Base-by-base conservation (phyloP, 2,797 vertebrate genomes). In the Tarsius wallacei region DNA sequence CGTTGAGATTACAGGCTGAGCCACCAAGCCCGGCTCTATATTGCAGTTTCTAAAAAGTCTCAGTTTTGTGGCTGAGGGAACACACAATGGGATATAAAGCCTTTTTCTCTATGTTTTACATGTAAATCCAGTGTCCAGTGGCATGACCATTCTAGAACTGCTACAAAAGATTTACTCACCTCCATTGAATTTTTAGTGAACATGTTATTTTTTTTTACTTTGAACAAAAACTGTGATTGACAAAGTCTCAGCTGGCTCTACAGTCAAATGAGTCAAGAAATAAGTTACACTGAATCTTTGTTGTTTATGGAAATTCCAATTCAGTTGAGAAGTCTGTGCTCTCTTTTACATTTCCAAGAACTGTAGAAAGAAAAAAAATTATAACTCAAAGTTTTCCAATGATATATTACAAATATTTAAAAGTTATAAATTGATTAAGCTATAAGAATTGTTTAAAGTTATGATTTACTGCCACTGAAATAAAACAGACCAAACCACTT, bases 1-100 rank as follows among this genome's bases (percentile, higher is more conserved):
- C 42, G 42, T 6, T 42, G 42, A 42, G 42, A 42, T 42, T 42
- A 42, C 42, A 42, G 42, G 42, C 3, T 42, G 42, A 42, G 42
- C 42, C 42, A 6, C 42, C 42, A 42, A 42, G 42, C 42, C 42
- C 7, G 42, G 42, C 42, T 42, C 42, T 42, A 42, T 42, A 42
- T 42, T 97, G 74, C 24, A 17, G 0, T 84, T 97, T 55, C n/a
- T n/a, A 73, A 63, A 59, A 85, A 42, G 0, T 51, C 73, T 64
- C 8, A 42, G 22, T 97, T 97, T 95, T 83, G 47, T 96, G 92
- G 12, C 2, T 96, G 53, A 94, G 42, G 59, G 70, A 96, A 97
- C 16, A 76, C 22, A 66, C 84, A 84, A 96, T 82, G 49, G 3
- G 5, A 96, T 71, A 93, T 6, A 2, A 21, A 64, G 4, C 0